Base-by-base conservation (phyloP, 2,888 invertebrate genomes). In the Tiphia femorata region DNA sequence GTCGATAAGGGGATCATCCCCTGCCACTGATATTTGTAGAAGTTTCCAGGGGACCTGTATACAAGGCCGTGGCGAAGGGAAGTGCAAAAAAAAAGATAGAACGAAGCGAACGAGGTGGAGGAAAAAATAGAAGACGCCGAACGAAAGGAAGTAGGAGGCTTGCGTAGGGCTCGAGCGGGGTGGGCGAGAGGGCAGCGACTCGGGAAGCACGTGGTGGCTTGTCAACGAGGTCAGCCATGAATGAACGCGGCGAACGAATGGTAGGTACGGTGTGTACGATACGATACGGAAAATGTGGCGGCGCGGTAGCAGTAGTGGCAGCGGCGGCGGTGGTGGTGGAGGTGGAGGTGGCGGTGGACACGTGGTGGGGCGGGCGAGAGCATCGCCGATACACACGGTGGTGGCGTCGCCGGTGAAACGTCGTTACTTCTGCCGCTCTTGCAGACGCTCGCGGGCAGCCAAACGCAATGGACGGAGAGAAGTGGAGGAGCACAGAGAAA, bases 281-380 rank as follows among this genome's bases (percentile, higher is more conserved):
- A 60, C 65, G 70, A 70, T 73, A 70, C 70, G 75, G 75, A 74
- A 74, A 74, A 74, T 74, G 67, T n/a, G n/a, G n/a, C n/a, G n/a
- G n/a, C n/a, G n/a, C n/a, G n/a, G n/a, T n/a, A n/a, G n/a, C n/a
- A n/a, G n/a, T n/a, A n/a, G n/a, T n/a, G n/a, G n/a, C n/a, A n/a
- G n/a, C n/a, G n/a, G n/a, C n/a, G n/a, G n/a, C n/a, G n/a, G n/a
- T n/a, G n/a, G n/a, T n/a, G n/a, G n/a, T n/a, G n/a, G n/a, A n/a
- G n/a, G n/a, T n/a, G n/a, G n/a, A n/a, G n/a, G n/a, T n/a, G n/a
- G n/a, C n/a, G n/a, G n/a, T n/a, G n/a, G n/a, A n/a, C n/a, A n/a
- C n/a, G 75, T 71, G 65, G 70, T 70, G 72, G 72, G 73, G 73
- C 58, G 62, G 66, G 33, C 33, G 65, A 62, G 72, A 70, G 57